phyloP scores from a whole-genome alignment of 2,113 vertebrate genomes.

The Nicator chloris region DNA sequence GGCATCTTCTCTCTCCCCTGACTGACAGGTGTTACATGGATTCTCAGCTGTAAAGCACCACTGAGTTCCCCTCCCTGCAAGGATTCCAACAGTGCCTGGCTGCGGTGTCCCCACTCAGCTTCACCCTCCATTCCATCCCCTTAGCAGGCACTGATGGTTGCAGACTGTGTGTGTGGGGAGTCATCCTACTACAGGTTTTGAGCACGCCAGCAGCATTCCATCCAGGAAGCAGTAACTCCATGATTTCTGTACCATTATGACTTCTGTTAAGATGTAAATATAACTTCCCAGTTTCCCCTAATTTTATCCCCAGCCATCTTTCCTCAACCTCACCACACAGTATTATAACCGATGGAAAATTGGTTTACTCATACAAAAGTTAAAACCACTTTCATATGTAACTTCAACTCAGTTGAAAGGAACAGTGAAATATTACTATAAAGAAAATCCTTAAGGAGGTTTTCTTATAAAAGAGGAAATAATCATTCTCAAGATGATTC shows the following conservation, averaged over 20 bases:
- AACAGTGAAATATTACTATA: not conserved
- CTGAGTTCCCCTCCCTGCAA: not conserved
- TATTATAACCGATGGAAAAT: not conserved
- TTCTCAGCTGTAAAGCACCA: not conserved
- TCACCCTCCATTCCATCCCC: not conserved
- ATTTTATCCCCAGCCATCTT: not conserved
- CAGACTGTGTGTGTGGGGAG: not conserved
- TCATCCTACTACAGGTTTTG: not conserved
- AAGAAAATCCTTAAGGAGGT: not conserved
- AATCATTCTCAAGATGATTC: not conserved
- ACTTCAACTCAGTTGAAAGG: not conserved
- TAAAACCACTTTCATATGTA: not conserved
- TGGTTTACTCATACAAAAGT: not conserved
- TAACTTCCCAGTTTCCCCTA: not conserved
- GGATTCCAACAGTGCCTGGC: not conserved
- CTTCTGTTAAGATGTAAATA: not conserved
- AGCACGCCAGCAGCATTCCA: not conserved
- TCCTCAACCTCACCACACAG: not conserved
- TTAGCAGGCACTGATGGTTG: not conserved
- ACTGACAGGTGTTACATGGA: too few relatives aligned
- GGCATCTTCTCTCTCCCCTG: not conserved
- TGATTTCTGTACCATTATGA: not conserved
- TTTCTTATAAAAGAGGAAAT: not conserved
- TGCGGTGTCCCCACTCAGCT: accelerated
- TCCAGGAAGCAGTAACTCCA: not conserved